These are phyloP conservation scores for Pristis pectinata DNA, from an alignment of 2,797 vertebrate species.

Conservation along the genomic window DNA sequence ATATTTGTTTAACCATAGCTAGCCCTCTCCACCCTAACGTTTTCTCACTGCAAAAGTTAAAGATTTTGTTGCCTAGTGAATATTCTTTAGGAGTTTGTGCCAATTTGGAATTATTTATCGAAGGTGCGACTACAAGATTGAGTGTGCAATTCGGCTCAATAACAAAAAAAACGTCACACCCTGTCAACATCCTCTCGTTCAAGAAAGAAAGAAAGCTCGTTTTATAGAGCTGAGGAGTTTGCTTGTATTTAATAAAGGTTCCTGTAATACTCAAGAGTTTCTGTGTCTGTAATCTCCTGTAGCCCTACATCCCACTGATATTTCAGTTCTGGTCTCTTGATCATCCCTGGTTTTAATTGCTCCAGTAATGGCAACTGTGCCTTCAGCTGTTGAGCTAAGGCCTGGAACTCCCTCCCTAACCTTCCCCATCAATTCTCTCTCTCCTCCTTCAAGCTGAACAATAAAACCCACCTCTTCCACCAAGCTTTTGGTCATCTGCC, in stretches of 20 bases:
- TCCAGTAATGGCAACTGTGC: not conserved
- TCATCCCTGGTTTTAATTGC: not conserved
- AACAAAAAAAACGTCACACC: not conserved
- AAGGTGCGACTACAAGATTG: not conserved
- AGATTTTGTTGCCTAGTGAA: not conserved
- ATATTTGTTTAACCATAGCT: slow-evolving; percentile 24
- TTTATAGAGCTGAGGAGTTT: not conserved
- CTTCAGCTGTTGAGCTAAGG: not conserved
- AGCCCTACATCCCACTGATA: not conserved
- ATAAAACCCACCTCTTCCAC: not conserved
- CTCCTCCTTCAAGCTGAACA: not conserved
- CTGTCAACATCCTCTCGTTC: not conserved
- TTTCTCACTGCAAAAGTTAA: slow-evolving; percentile 9
- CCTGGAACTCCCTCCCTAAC: not conserved
- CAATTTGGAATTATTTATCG: slow-evolving; percentile 29
- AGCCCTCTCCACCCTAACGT: slow-evolving; percentile 7
- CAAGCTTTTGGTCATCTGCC: not conserved
- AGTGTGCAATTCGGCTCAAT: not conserved
- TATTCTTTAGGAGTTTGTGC: not conserved
- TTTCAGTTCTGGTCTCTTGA: not conserved
- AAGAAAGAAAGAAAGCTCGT: not conserved
- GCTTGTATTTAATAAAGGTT: not conserved
- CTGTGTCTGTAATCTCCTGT: not conserved
- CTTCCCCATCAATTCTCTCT: no score
- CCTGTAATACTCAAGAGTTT: not conserved